Base-by-base conservation (phyloP, 2,888 invertebrate species). In the Chrysodeixis includens region DNA sequence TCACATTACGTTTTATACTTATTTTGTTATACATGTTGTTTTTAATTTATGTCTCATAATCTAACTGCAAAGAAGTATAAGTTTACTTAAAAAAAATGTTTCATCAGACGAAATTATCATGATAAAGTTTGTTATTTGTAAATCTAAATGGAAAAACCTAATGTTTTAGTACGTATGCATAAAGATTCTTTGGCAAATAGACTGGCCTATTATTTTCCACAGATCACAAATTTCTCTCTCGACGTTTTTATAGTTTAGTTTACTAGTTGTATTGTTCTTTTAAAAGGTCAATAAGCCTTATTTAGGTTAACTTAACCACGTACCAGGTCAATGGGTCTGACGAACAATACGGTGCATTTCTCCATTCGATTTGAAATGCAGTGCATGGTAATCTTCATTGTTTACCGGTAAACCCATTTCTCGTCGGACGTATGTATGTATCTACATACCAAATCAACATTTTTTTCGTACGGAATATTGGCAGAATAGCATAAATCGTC, bases 241-340 rank as follows among this genome's bases (percentile, higher is more conserved):
- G 3, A 26, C 26, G 6, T 2, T 26, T 26, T 26, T 4, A 26
- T 26, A 26, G 46, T 49, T 7, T 20, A 26, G 22, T 26, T 4
- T 6, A 16, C 22, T 51, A 49, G 18, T 20, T 2, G 26, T 30
- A 26, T 56, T 56, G 20, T 7, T 51, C 26, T 18, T 40, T n/a
- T 44, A 4, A 44, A 4, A 20, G 18, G 54, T 20, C 30, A n/a
- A 30, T 30, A 53, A 46, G 30, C 57, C 52, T 60, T 64, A 73
- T 77, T 69, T 62, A 64, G 69, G 64, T 77, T 77, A 77, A 77
- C 59, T 65, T 61, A 52, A 77, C 62, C 74, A 80, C 66, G 78
- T 78, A 69, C 62, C 56, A 78, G 66, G 75, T 63, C 62, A 67
- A 59, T 74, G 69, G 62, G 65, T 64, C 44, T 78, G 32, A 67